phyloP scores from a whole-genome alignment of 2,113 vertebrate genomes.

The Tragelaphus scriptus region DNA sequence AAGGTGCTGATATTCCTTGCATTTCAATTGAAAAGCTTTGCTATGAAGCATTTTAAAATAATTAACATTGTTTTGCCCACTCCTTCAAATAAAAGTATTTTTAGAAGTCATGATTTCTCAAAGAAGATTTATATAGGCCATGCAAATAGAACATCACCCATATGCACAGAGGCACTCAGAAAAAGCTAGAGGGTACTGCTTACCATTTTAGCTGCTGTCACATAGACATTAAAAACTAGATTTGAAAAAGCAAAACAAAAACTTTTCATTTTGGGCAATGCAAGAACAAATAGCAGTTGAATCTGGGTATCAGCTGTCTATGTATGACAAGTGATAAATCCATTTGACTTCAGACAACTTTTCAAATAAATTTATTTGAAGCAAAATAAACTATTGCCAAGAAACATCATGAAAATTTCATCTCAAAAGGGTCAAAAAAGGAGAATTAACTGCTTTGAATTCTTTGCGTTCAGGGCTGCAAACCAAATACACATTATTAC shows the following conservation, averaged over 20 bases:
- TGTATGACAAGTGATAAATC: conserved; percentile 78
- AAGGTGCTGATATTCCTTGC: conserved; percentile 9
- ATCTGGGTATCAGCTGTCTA: conserved; percentile 75
- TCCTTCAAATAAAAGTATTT: conserved; percentile 24
- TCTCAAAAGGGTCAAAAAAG: conserved; percentile 80
- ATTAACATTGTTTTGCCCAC: conserved; percentile 33
- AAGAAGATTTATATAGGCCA: conserved; percentile 30
- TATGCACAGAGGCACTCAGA: conserved; percentile 63
- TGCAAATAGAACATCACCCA: conserved; percentile 52
- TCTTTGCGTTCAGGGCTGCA: conserved; percentile 87
- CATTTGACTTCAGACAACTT: conserved; percentile 77
- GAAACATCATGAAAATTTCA: conserved; percentile 80
- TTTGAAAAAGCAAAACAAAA: conserved; percentile 71
- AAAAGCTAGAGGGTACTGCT: conserved; percentile 74
- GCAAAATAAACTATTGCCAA: conserved; percentile 79
- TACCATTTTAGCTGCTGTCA: conserved; percentile 78
- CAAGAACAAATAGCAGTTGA: conserved; percentile 75
- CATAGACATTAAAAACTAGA: conserved; percentile 74
- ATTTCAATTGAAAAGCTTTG: conserved; percentile 48
- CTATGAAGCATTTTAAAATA: conserved; percentile 59
- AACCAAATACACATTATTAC: conserved; percentile 90
- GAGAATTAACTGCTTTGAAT: conserved; percentile 83
- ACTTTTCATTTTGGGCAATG: conserved; percentile 70
- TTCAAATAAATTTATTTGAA: conserved; percentile 82
- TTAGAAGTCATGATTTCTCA: conserved; percentile 49